Conservation (phyloP, 2,888 invertebrate genomes). For the Tipula confusa region DNA sequence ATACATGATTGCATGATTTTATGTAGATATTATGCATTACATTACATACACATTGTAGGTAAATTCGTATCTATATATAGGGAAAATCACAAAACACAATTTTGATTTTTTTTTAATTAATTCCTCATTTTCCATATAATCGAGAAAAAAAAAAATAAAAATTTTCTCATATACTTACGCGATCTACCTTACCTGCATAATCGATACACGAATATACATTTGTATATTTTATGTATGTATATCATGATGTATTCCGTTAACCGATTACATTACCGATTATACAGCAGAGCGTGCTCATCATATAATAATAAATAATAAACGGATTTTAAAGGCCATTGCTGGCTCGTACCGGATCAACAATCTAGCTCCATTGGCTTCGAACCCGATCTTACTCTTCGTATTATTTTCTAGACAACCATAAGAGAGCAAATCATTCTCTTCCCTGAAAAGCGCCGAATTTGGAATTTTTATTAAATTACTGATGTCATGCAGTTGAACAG, state of each 20-base stretch:
- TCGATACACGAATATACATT: too few species aligned
- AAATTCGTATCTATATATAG: not conserved
- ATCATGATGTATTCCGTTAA: conserved; percentile 6
- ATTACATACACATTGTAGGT: not conserved
- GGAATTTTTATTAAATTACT: too few species aligned
- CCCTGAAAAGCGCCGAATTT: too few species aligned
- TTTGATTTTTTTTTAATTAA: not conserved
- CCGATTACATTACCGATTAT: conserved; percentile 20
- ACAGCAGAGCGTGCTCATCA: not conserved
- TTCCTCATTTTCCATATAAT: not conserved
- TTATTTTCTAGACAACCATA: too few species aligned
- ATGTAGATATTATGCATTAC: not conserved
- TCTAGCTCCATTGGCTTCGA: too few species aligned
- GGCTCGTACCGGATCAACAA: too few species aligned
- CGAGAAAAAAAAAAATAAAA: not conserved
- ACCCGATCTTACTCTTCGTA: too few species aligned
- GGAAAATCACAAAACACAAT: not conserved
- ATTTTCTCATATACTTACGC: not conserved
- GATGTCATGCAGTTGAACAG: too few species aligned
- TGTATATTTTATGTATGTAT: not conserved
- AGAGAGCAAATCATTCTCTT: too few species aligned
- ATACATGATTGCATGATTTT: not conserved
- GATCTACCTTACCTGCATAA: conserved; percentile 25
- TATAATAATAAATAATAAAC: not conserved
- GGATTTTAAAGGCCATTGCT: too few species aligned